Evolutionary conservation across 2,113 vertebrate genomes (phyloP).

Genomic region (Trinectes maculatus): DNA sequence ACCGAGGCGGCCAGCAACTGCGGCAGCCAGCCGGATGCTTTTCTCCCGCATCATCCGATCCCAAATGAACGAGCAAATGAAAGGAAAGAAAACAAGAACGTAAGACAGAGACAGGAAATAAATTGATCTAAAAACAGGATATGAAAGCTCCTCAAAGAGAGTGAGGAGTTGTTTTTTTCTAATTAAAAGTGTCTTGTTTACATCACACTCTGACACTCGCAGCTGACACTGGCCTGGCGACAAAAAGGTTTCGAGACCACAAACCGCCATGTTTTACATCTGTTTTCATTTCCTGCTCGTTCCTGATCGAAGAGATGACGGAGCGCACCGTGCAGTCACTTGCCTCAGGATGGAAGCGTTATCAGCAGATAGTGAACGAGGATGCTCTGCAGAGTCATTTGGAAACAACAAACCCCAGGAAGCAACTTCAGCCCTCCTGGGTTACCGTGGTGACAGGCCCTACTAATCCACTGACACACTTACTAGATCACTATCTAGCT

Average conservation of each 20-base stretch:
- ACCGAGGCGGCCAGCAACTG: constrained; percentile 9
- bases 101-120: constrained; percentile 5
- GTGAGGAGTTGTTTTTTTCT: neutral
- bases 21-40: constrained; percentile 19
- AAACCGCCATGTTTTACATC: constrained; percentile 43
- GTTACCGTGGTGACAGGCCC: constrained; percentile 71
- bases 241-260: constrained; percentile 25
- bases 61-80: constrained; percentile 18
- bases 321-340: neutral
- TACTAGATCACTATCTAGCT: constrained; percentile 70
- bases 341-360: constrained; percentile 64
- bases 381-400: constrained; percentile 56
- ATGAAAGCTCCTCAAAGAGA: neutral
- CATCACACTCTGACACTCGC: constrained; percentile 14
- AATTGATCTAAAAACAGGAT: constrained; percentile 17
- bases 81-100: constrained; percentile 29
- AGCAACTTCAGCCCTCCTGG: constrained; percentile 35
- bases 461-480: constrained; percentile 79
- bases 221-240: constrained; percentile 19
- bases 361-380: constrained; percentile 62
- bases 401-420: constrained; percentile 44
- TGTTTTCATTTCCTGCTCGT: constrained; percentile 65
- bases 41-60: constrained; percentile 24
- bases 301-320: constrained; percentile 44
- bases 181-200: constrained; percentile 45